These are phyloP conservation scores for Salarias fasciatus DNA, from an alignment of 2,797 vertebrate species.

Conservation along the genomic window DNA sequence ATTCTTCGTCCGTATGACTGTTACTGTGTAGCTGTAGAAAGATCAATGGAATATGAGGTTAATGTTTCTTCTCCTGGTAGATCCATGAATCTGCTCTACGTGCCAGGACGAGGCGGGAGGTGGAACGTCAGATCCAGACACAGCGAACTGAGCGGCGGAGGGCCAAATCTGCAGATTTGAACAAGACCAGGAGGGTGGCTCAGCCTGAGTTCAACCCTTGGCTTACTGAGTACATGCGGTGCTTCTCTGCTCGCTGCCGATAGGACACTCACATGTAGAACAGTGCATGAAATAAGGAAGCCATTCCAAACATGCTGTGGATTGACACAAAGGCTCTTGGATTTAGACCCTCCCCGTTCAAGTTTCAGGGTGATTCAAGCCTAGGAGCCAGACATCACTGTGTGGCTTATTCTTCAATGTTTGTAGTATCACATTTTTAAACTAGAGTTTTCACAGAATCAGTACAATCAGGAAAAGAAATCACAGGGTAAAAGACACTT, in stretches of 20 bases:
- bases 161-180: constrained; percentile 83
- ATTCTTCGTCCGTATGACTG: constrained; percentile 14
- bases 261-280: constrained; percentile 58
- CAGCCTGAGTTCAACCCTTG: constrained; percentile 88
- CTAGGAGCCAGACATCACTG: constrained; percentile 21
- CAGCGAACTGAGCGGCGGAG: constrained; percentile 77
- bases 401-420: constrained; percentile 36
- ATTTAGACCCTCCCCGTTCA: constrained; percentile 1
- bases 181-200: constrained; percentile 74
- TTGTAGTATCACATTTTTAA: constrained; percentile 10
- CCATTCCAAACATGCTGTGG: constrained; percentile 14
- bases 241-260: constrained; percentile 89
- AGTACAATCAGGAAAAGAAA: neutral
- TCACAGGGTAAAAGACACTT: constrained; percentile 7
- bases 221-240: constrained; percentile 98
- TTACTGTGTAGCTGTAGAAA: neutral
- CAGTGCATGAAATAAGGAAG: constrained; percentile 1
- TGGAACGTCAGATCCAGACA: constrained; percentile 86
- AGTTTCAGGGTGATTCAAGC: neutral
- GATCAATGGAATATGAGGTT: neutral
- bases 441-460: constrained; percentile 21
- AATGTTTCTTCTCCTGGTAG: constrained; percentile 67
- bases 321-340: constrained; percentile 1
- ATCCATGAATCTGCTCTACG: constrained; percentile 93
- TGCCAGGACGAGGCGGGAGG: constrained; percentile 90